Conservation (phyloP, 2,888 invertebrate genomes). For the Pollenia angustigena region DNA sequence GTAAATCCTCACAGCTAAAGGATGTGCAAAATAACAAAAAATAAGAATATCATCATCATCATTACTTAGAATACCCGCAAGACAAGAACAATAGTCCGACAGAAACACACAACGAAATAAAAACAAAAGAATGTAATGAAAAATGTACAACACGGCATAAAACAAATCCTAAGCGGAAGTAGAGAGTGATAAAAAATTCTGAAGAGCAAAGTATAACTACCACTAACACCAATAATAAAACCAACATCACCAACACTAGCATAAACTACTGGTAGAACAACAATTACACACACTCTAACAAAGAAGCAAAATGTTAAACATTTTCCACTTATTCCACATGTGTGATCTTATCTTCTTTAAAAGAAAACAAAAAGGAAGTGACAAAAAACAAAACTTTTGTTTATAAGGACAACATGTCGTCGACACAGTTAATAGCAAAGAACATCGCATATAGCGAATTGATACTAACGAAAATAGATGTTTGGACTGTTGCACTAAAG, state of each 20-base stretch:
- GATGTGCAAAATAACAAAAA: constrained; percentile 48
- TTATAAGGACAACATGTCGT: constrained; percentile 9
- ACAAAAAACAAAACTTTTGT: constrained; percentile 16
- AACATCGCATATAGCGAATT: not conserved
- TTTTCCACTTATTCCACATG: constrained; percentile 71
- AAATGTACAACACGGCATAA: constrained; percentile 71
- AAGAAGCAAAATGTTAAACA: constrained; percentile 57
- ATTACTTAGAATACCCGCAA: constrained; percentile 45
- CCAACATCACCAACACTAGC: constrained; percentile 26
- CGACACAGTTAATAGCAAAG: not conserved
- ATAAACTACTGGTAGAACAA: not conserved
- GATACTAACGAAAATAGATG: not conserved
- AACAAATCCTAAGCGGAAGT: constrained; percentile 70
- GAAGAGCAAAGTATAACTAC: constrained; percentile 42
- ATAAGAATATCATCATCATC: constrained; percentile 54
- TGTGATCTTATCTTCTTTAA: constrained; percentile 65
- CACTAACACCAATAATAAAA: constrained; percentile 26
- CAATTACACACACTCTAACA: not conserved
- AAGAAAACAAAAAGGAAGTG: constrained; percentile 21
- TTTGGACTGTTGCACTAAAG: not conserved
- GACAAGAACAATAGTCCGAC: constrained; percentile 46
- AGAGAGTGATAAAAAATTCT: constrained; percentile 54
- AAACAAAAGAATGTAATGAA: constrained; percentile 65
- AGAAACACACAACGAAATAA: constrained; percentile 21
- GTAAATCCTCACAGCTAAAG: constrained; percentile 58